These are phyloP conservation scores for Trachythela sp. DNA, from an alignment of 64 coral and sea anemone genomes.

Conservation along the genomic window DNA sequence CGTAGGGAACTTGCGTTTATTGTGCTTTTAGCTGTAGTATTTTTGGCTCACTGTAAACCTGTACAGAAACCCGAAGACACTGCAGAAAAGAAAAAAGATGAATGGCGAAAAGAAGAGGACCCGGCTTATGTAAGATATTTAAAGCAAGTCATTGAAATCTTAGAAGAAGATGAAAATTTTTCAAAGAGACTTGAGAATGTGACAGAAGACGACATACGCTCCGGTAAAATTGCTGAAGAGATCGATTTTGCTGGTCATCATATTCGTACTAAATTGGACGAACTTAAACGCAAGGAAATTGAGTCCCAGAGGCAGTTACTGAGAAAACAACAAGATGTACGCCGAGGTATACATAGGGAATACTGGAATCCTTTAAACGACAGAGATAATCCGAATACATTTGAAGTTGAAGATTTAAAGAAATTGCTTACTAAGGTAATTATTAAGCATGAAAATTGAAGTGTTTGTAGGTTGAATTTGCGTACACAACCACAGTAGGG, in stretches of 20 bases:
- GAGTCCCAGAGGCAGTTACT: slow-evolving; percentile 78
- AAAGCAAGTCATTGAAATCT: slow-evolving; percentile 95
- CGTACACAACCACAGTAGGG: too few species aligned
- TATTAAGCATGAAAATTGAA: background rate
- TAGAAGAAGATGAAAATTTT: slow-evolving; percentile 94
- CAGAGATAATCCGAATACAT: slow-evolving; percentile 94
- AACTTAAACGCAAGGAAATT: slow-evolving; percentile 88
- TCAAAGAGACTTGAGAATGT: slow-evolving; percentile 88
- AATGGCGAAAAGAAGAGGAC: slow-evolving; percentile 49
- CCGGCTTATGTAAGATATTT: slow-evolving; percentile 93
- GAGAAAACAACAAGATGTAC: slow-evolving; percentile 84
- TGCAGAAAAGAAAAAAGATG: background rate
- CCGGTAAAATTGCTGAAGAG: slow-evolving; percentile 81
- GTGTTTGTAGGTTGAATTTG: too few species aligned
- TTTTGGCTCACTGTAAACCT: slow-evolving; percentile 45
- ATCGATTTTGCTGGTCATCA: slow-evolving; percentile 90
- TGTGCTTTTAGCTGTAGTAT: slow-evolving; percentile 22
- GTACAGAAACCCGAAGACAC: slow-evolving; percentile 50
- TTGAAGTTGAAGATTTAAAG: slow-evolving; percentile 88
- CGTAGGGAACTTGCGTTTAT: background rate
- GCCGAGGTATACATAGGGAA: slow-evolving; percentile 83
- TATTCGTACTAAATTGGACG: slow-evolving; percentile 81
- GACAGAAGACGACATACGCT: slow-evolving; percentile 74
- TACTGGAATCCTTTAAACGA: slow-evolving; percentile 96
- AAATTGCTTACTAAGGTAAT: slow-evolving; percentile 75